Evolutionary conservation across 1,140 invertebrate genomes (phyloP), one percentile per base, ranked within the genome.

Genomic region (Leptonema lineaticorne): DNA sequence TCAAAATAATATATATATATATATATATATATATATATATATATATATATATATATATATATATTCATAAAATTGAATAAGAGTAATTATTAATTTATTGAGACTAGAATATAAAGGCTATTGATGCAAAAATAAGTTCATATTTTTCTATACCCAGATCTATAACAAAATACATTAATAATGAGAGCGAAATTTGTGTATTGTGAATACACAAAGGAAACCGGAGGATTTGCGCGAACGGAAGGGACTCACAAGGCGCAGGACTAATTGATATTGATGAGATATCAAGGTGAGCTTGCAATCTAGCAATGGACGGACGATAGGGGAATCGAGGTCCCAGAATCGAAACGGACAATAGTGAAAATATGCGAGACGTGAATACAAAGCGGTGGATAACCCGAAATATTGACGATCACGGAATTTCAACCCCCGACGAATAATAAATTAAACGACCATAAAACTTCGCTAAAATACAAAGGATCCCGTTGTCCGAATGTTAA

Each of bases 181-280:
- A 41, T 41, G 9, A 11, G 30, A 24, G 20, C 24, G 22, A 14
- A 53, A 26, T 24, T 24, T 26, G 9, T 24, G 50, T 24, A 53
- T 53, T 53, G 50, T 53, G 5, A 1, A 2, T 24, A 24, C 20
- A 53, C 20, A 48, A 48, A 20, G 46, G 20, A 33, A 11, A 45
- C 2, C 37, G 14, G n/a, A 53, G 24, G 22, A 22, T 50, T 24
- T 6, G 18, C 5, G 9, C 22, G 37, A 16, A 45, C 16, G 18
- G 46, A 22, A 50, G 20, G 46, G 46, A 50, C 16, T 7, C 16
- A 9, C 22, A 22, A 22, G 50, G 20, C 7, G 7, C 20, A 22
- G 50, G 50, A 53, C 50, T 53, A 53, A 53, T 53, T 53, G 50
- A 53, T 53, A 53, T 53, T 53, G 50, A 53, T 53, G 50, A 53